Conservation (phyloP, 2,113 vertebrate genomes). For the Thamnaconus septentrionalis region DNA sequence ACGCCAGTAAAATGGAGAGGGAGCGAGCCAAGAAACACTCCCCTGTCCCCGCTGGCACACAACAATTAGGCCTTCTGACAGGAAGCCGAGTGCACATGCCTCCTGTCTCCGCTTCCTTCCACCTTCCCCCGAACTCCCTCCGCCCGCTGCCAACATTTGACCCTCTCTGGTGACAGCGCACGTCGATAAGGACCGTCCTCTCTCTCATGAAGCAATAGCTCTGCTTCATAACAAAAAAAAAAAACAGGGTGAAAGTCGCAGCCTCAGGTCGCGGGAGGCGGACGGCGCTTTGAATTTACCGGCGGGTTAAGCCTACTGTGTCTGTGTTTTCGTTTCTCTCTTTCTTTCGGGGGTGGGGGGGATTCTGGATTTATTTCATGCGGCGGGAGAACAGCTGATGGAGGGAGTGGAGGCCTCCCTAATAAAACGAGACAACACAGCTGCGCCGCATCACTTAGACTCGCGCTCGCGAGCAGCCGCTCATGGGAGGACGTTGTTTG, state of each 20-base stretch:
- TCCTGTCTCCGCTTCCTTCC: conserved; percentile 47
- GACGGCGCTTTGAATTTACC: conserved; percentile 19
- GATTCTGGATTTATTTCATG: conserved; percentile 31
- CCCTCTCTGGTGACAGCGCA: conserved; percentile 19
- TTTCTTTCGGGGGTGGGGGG: background rate
- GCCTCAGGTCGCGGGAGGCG: background rate
- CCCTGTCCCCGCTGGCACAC: conserved; percentile 22
- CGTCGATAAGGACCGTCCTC: background rate
- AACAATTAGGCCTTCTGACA: conserved; percentile 44
- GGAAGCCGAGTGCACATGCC: conserved; percentile 42
- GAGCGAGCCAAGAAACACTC: conserved; percentile 14
- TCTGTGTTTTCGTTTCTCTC: no score
- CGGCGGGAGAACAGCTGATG: conserved; percentile 42
- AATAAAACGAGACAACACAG: conserved; percentile 53
- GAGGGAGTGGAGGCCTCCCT: conserved; percentile 36
- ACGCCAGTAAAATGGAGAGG: conserved; percentile 15
- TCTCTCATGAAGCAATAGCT: background rate
- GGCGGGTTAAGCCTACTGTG: no score
- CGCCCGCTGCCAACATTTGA: conserved; percentile 32
- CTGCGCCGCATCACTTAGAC: conserved; percentile 36
- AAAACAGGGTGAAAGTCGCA: background rate
- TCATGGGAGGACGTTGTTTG: conserved; percentile 57
- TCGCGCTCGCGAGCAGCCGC: conserved; percentile 14
- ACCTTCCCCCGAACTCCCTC: no score
- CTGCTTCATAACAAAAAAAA: conserved; percentile 5